Percentiles rank a stretch among this genome's conserved stretches.
Evolutionary conservation across 2,888 invertebrate species (phyloP).

Genomic region (Cynaeus angustus): DNA sequence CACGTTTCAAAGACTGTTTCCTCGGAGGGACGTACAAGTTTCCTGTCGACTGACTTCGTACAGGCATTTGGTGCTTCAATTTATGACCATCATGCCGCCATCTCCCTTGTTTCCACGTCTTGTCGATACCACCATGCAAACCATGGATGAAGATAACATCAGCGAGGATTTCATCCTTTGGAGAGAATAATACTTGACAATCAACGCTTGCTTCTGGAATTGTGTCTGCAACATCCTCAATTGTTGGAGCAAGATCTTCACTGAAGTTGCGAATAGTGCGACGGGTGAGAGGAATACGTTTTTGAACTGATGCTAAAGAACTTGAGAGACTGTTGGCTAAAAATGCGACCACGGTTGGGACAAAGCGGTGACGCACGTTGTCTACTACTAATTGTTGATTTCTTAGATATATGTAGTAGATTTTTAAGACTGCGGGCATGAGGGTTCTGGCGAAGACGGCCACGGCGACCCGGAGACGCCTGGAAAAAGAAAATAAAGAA

Average conservation of each 20-base stretch:
- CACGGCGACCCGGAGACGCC: constrained; percentile 67
- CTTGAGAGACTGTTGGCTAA: constrained; percentile 68
- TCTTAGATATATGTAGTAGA: constrained; percentile 67
- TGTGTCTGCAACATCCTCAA: constrained; percentile 6
- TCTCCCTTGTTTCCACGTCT: constrained; percentile 88
- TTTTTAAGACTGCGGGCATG: constrained; percentile 66
- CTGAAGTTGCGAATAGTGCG: constrained; percentile 33
- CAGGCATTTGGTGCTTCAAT: constrained; percentile 63
- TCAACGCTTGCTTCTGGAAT: constrained; percentile 68
- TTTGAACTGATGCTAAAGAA: constrained; percentile 68
- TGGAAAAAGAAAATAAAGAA: constrained; percentile 52
- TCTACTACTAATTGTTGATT: constrained; percentile 67
- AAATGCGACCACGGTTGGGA: constrained; percentile 68
- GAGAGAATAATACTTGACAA: constrained; percentile 67
- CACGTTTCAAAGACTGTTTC: constrained; percentile 60
- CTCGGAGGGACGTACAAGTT: constrained; percentile 60
- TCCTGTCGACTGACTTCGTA: constrained; percentile 61
- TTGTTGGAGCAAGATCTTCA: constrained; percentile 15
- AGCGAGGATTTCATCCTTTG: constrained; percentile 65
- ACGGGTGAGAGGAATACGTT: constrained; percentile 59
- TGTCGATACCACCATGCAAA: constrained; percentile 83
- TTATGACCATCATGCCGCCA: constrained; percentile 73
- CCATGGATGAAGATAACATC: constrained; percentile 92
- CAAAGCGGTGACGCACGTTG: constrained; percentile 64
- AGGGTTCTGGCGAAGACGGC: constrained; percentile 65